Conservation (phyloP, 1,140 invertebrate species). For the Drosophila gunungcola region DNA sequence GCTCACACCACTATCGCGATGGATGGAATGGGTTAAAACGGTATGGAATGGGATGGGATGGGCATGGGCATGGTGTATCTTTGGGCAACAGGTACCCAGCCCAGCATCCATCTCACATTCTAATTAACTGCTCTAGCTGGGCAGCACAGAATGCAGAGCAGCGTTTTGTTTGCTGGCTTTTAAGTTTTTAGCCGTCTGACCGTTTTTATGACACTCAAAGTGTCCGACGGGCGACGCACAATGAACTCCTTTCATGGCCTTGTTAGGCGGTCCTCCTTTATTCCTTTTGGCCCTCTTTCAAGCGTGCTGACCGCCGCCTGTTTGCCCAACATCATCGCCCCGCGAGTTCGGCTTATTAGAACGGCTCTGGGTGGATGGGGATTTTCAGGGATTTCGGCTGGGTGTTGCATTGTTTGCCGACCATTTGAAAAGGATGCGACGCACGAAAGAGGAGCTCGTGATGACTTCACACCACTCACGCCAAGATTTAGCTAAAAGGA, state of each 20-base stretch:
- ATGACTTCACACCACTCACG: conserved; percentile 38
- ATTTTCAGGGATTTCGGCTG: conserved; percentile 17
- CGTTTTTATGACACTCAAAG: conserved; percentile 80
- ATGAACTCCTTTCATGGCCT: conserved; percentile 81
- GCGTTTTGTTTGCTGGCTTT: conserved; percentile 76
- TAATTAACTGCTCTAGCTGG: conserved; percentile 83
- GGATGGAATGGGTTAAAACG: conserved; percentile 27
- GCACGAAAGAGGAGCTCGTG: conserved; percentile 38
- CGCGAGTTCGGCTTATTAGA: conserved; percentile 78
- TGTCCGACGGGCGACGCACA: conserved; percentile 75
- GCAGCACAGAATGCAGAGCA: conserved; percentile 73
- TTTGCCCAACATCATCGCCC: conserved; percentile 76
- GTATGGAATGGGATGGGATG: conserved; percentile 10
- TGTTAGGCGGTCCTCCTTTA: conserved; percentile 70
- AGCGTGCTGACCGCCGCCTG: conserved; percentile 9
- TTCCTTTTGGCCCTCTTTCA: conserved; percentile 20
- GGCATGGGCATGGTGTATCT: not conserved
- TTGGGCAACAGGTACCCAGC: conserved; percentile 29
- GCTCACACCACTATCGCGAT: conserved; percentile 28
- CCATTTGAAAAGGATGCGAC: conserved; percentile 74
- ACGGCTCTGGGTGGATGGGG: conserved; percentile 31
- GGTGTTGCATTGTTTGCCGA: conserved; percentile 69
- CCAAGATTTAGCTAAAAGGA: conserved; percentile 18
- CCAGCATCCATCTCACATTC: conserved; percentile 60
- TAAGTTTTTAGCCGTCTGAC: conserved; percentile 46